Conservation (phyloP, 2,797 vertebrate species). For the Ammospiza maritima region DNA sequence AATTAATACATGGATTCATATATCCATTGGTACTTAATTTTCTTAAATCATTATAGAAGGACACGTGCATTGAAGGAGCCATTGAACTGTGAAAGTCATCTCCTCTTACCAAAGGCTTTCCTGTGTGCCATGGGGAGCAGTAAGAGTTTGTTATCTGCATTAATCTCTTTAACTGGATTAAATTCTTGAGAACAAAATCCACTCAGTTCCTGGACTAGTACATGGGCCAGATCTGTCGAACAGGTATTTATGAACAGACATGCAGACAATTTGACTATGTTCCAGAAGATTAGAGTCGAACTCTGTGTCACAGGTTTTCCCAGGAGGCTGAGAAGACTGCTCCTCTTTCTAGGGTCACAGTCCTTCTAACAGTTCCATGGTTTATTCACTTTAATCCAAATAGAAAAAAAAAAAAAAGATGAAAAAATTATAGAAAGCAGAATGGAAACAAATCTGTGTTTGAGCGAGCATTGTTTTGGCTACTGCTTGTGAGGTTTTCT, state of each 20-base stretch:
- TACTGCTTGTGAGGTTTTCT: background rate
- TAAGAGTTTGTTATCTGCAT: background rate
- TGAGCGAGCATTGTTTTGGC: background rate
- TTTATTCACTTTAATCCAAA: background rate
- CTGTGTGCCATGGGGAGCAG: background rate
- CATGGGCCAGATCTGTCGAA: background rate
- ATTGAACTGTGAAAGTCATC: background rate
- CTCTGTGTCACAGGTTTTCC: background rate
- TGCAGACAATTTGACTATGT: background rate
- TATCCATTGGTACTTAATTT: background rate
- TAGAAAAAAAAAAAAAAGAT: background rate
- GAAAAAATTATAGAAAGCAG: background rate
- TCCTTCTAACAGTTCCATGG: background rate
- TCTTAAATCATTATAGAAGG: background rate
- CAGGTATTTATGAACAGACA: background rate
- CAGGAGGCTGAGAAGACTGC: background rate
- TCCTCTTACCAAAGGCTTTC: background rate
- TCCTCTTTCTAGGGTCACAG: background rate
- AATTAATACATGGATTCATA: background rate
- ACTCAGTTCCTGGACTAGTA: background rate
- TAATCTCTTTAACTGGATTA: slow-evolving; percentile 37
- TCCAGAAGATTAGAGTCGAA: background rate
- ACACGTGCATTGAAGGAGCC: fast-evolving
- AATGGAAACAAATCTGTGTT: background rate
- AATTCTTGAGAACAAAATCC: slow-evolving; percentile 21